Evolutionary conservation across 2,797 vertebrate species (phyloP).

Genomic region (Graptemys geographica): DNA sequence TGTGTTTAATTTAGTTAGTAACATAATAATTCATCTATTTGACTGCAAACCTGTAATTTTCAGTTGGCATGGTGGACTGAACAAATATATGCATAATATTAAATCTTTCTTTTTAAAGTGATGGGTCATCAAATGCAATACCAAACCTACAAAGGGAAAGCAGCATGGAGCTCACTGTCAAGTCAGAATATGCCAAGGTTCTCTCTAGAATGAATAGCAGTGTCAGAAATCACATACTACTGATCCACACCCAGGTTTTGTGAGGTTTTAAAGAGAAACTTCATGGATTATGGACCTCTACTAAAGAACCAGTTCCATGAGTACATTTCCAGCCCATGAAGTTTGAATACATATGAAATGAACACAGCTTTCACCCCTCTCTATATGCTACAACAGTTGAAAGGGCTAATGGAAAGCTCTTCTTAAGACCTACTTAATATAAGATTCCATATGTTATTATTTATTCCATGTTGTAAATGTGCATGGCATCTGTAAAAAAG

Average conservation of each 20-base stretch:
- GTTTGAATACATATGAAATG: conserved; percentile 6
- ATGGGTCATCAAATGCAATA: conserved; percentile 21
- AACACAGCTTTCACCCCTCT: not conserved
- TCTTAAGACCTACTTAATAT: conserved; percentile 12
- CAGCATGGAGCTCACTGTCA: not conserved
- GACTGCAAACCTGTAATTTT: conserved; percentile 8
- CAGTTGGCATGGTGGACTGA: not conserved
- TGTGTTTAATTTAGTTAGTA: not conserved
- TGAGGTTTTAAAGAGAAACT: conserved; percentile 5
- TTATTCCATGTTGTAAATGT: not conserved
- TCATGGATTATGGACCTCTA: not conserved
- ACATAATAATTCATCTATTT: not conserved
- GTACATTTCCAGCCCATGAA: not conserved
- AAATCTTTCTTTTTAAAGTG: conserved; percentile 24
- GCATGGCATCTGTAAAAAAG: not conserved
- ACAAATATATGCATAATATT: not conserved
- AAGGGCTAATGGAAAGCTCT: conserved; percentile 26
- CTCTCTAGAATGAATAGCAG: not conserved
- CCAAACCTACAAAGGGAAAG: conserved; percentile 11
- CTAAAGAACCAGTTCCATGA: not conserved
- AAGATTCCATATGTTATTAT: not conserved
- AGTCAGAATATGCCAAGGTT: not conserved
- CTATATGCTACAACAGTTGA: not conserved
- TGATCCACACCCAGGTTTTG: not conserved
- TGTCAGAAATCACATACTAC: not conserved